Conservation (phyloP, 2,113 vertebrate species). For the Lepus europaeus region DNA sequence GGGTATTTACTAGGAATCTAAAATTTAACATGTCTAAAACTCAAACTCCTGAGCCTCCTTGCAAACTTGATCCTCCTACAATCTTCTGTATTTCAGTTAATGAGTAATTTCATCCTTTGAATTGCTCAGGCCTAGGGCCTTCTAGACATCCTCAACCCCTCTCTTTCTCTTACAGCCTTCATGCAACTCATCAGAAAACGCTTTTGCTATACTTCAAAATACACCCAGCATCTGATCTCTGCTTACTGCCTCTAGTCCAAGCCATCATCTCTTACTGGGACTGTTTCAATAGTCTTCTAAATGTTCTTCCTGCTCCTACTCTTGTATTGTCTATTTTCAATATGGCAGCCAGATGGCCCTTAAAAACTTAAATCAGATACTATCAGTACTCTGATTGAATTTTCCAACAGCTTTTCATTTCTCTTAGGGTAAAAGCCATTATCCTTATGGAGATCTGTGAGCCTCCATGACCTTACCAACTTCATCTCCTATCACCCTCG, state of each 20-base stretch:
- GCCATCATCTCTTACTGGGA: not conserved
- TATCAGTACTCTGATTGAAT: not conserved
- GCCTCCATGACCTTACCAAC: not conserved
- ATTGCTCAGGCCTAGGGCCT: not conserved
- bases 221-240: conserved; percentile 29
- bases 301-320: not conserved
- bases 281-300: not conserved
- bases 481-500: conserved; percentile 13
- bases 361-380: conserved; percentile 28
- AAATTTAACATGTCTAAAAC: not conserved
- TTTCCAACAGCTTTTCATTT: not conserved
- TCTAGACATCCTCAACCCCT: not conserved
- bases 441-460: not conserved
- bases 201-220: conserved; percentile 44
- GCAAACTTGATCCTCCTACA: not conserved
- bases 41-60: not conserved
- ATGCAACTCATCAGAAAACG: conserved; percentile 18
- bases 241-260: conserved; percentile 4
- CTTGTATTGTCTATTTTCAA: not conserved
- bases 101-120: not conserved
- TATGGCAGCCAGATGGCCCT: not conserved
- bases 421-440: not conserved
- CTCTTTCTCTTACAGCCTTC: conserved; percentile 1
- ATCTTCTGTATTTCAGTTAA: not conserved
- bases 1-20: not conserved